A percentile compares a stretch with the other conserved stretches of the same genome.
These are phyloP conservation scores for Odontomyia ornata DNA, from an alignment of 2,888 invertebrate genomes.

Conservation along the genomic window DNA sequence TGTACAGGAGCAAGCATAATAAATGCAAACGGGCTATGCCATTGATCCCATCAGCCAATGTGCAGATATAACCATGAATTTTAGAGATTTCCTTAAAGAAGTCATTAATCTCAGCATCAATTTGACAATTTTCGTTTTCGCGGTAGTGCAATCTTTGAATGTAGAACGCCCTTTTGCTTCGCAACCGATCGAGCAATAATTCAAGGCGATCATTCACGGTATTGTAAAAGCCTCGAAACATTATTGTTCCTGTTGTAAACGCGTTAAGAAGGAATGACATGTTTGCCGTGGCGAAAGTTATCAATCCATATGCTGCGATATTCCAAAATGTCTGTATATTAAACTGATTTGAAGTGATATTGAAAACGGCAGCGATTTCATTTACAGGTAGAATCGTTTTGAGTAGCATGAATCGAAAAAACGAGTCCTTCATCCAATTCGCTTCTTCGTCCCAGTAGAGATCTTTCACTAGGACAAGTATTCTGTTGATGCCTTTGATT, in stretches of 20 bases:
- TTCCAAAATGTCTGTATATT: not conserved
- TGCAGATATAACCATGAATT: not conserved
- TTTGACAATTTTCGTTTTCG: not conserved
- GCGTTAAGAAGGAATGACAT: not conserved
- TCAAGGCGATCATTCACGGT: not conserved
- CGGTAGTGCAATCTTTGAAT: not conserved
- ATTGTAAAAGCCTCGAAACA: not conserved
- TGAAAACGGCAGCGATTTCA: not conserved
- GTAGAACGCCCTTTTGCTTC: not conserved
- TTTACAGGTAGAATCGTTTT: conserved; percentile 13
- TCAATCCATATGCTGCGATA: not conserved
- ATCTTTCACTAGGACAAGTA: no score
- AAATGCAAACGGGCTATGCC: not conserved
- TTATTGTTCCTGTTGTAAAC: not conserved
- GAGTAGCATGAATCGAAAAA: not conserved
- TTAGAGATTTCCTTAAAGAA: not conserved
- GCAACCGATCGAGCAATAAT: not conserved
- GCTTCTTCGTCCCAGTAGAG: no score
- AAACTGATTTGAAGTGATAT: not conserved
- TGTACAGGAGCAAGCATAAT: not conserved
- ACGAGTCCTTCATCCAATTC: no score
- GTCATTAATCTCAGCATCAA: not conserved
- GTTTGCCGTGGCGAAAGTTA: not conserved
- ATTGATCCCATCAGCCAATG: not conserved
- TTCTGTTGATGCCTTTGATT: no score